These are phyloP conservation scores for Microtus pennsylvanicus DNA, from an alignment of 2,113 vertebrate species.

Conservation along the genomic window DNA sequence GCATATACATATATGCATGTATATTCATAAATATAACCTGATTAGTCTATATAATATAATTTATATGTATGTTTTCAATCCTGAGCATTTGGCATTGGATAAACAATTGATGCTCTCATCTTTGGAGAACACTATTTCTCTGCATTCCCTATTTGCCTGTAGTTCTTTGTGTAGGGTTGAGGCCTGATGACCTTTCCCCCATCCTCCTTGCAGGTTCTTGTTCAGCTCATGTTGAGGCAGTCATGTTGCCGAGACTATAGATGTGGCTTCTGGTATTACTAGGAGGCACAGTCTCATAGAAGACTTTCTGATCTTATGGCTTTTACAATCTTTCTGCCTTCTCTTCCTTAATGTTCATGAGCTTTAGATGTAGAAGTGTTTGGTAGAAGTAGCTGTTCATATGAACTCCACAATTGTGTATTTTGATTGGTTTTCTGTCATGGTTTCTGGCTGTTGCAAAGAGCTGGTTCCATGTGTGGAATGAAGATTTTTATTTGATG, in stretches of 20 bases:
- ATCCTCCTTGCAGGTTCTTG: neutral
- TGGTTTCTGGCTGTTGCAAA: neutral
- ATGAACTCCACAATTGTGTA: neutral
- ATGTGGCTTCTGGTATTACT: neutral
- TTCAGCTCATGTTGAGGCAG: neutral
- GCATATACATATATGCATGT: neutral
- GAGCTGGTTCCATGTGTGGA: neutral
- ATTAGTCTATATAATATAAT: neutral
- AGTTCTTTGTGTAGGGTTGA: neutral
- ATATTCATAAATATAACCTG: neutral
- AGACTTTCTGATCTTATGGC: neutral
- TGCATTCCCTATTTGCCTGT: neutral
- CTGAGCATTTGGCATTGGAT: neutral
- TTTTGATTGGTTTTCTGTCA: neutral
- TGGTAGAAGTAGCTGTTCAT: neutral
- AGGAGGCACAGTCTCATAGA: neutral
- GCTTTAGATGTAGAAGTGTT: neutral
- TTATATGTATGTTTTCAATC: neutral
- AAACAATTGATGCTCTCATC: neutral
- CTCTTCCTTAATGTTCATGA: neutral
- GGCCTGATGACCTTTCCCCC: too few relatives aligned
- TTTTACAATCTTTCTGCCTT: neutral
- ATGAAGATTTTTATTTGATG: slow-evolving; percentile 16
- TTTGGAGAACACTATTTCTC: neutral
- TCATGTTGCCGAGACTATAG: neutral